Percentiles rank a stretch among this genome's conserved stretches.
phyloP scores from a whole-genome alignment of 1,140 invertebrate species.

The Cardiocondyla obscurior region DNA sequence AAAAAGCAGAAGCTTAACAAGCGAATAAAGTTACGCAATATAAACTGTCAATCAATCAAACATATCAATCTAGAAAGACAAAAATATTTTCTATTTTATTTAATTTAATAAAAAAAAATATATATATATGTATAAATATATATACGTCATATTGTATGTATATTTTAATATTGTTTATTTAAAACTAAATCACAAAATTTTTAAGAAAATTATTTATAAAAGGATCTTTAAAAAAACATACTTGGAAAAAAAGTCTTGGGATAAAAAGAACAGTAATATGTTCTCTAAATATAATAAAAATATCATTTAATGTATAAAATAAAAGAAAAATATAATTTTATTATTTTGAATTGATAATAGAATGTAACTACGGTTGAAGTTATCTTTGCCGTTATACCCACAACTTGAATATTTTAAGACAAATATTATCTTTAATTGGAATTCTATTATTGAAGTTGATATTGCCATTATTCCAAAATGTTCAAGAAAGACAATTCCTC shows the following conservation, averaged over 20 bases:
- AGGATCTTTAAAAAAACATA: neutral
- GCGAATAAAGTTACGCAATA: neutral
- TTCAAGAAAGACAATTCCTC: neutral
- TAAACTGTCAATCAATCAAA: too few relatives aligned
- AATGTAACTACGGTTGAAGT: neutral
- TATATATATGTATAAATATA: too few relatives aligned
- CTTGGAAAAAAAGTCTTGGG: neutral
- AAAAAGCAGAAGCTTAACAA: slow-evolving; percentile 12
- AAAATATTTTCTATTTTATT: slow-evolving; percentile 5
- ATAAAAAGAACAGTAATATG: too few relatives aligned
- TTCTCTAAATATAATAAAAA: too few relatives aligned
- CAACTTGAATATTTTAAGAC: neutral
- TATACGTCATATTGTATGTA: too few relatives aligned
- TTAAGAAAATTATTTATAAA: neutral
- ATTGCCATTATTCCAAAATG: neutral
- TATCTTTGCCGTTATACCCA: neutral
- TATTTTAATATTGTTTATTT: neutral
- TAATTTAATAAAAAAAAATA: neutral
- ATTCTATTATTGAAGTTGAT: slow-evolving; percentile 1
- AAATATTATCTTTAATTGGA: neutral
- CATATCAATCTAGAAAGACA: slow-evolving; percentile 11
- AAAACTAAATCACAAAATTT: neutral
- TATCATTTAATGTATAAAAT: neutral
- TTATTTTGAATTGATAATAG: neutral
- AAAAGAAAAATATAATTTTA: neutral